Evolutionary conservation across 2,888 invertebrate genomes (phyloP), one percentile per base, ranked within the genome.

Genomic region (Parnassius orleans): DNA sequence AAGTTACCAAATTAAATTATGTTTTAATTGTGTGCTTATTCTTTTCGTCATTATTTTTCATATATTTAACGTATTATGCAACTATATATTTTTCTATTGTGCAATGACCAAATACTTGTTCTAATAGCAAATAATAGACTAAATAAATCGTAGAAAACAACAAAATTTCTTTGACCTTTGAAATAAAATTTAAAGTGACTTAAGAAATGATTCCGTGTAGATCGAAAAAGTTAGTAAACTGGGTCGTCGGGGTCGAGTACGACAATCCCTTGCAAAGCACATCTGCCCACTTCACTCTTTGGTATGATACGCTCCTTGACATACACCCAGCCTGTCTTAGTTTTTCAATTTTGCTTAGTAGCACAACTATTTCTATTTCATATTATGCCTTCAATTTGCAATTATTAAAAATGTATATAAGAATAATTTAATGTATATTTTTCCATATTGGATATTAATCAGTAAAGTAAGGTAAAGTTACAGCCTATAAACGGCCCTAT

Each of bases 171-270:
- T 50, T 58, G 55, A 58, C 57, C 14, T 53, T 33, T 48, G 53
- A 43, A 55, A 52, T 48, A 55, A 46, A 42, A 52, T 63, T 63
- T 59, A 64, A 60, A 47, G 47, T 59, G 51, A 51, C 63, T 66
- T 53, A 57, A 65, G 66, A 70, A 72, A 71, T 72, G 65, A 71
- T 70, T 75, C 69, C 67, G 67, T 73, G 72, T 74, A 76, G 75
- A 74, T 76, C 68, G 69, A 69, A 74, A 72, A 65, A 72, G 71
- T 71, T 70, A 68, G 67, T 70, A 71, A 84, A 83, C 65, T 83
- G 70, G 82, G 81, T 81, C 83, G 77, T 65, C 58, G 50, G 70
- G 76, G 81, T 77, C 78, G 77, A 80, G 78, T 72, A 73, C 68
- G 71, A 75, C 77, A 78, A 75, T 77, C 78, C 77, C 73, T 76